phyloP scores from a whole-genome alignment of 30 jellyfish, hydroid and myxozoan species.

The Chrysaora quinquecirrha region DNA sequence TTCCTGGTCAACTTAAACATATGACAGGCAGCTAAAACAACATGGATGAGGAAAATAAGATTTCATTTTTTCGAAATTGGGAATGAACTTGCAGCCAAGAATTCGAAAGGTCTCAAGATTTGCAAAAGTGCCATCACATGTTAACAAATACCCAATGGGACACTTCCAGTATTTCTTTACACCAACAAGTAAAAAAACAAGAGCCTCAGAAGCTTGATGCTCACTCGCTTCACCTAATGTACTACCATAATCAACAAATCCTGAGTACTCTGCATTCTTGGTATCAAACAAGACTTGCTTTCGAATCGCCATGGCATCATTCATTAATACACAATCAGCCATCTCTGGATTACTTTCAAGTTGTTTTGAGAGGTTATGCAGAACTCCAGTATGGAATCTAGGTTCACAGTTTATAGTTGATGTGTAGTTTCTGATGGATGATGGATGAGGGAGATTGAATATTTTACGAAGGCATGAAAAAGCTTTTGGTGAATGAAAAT shows the following conservation, averaged over 20 bases:
- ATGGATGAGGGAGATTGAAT: conserved; percentile 43
- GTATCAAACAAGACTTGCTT: conserved; percentile 51
- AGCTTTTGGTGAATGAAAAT: conserved; percentile 53
- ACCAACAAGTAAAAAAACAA: too few relatives aligned
- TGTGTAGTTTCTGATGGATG: conserved; percentile 28
- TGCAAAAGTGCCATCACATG: conserved; percentile 61
- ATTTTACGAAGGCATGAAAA: conserved; percentile 7
- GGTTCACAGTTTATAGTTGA: conserved; percentile 53
- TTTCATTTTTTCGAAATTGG: not conserved
- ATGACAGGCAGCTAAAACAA: conserved; percentile 18
- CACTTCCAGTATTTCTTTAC: too few relatives aligned
- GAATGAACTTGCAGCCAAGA: too few relatives aligned
- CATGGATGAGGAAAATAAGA: not conserved
- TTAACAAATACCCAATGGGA: too few relatives aligned
- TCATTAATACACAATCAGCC: too few relatives aligned
- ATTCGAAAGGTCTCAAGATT: too few relatives aligned
- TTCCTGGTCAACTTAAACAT: conserved; percentile 52
- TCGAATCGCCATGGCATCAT: conserved; percentile 55
- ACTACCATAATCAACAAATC: conserved; percentile 48
- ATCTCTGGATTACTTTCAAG: too few relatives aligned
- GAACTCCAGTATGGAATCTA: conserved; percentile 25
- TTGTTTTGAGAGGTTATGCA: too few relatives aligned
- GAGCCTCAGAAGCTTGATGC: conserved; percentile 49
- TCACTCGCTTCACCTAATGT: conserved; percentile 8
- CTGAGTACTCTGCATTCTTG: conserved; percentile 18